Conservation (phyloP, 2,113 vertebrate species). For the Triplophysa siluroides region DNA sequence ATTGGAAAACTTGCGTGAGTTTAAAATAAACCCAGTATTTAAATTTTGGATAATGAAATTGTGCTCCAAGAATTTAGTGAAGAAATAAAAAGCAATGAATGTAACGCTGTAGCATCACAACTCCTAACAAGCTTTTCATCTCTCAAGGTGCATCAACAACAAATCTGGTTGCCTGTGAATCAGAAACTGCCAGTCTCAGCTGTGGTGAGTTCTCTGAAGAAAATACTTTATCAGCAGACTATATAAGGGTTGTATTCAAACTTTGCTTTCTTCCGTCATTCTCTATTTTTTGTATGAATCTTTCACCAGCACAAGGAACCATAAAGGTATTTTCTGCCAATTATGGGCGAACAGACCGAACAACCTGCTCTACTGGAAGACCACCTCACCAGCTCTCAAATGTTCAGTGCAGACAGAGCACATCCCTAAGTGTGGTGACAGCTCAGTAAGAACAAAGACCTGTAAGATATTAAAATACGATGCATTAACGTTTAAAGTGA, state of each 20-base stretch:
- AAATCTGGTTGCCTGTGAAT: not conserved
- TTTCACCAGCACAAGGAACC: not conserved
- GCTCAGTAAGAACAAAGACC: not conserved
- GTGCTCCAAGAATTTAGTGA: too few relatives aligned
- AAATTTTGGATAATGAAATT: too few relatives aligned
- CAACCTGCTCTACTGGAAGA: not conserved
- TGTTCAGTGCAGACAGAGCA: not conserved
- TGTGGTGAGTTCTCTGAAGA: not conserved
- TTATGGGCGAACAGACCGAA: constrained; percentile 14
- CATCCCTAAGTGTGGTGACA: constrained; percentile 3
- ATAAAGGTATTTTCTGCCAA: constrained; percentile 23
- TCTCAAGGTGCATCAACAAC: too few relatives aligned
- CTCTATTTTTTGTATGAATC: too few relatives aligned
- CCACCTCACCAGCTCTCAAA: constrained; percentile 15
- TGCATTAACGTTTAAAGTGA: too few relatives aligned
- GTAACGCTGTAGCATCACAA: too few relatives aligned
- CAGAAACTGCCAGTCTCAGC: not conserved
- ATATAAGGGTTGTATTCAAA: not conserved
- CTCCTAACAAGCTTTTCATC: too few relatives aligned
- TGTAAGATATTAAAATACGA: too few relatives aligned
- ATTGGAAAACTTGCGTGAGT: too few relatives aligned
- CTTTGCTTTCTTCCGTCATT: not conserved
- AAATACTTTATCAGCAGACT: not conserved
- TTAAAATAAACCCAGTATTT: too few relatives aligned
- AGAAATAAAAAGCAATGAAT: too few relatives aligned